These are phyloP conservation scores for Spodoptera litura DNA, from an alignment of 1,140 invertebrate species.

Conservation along the genomic window DNA sequence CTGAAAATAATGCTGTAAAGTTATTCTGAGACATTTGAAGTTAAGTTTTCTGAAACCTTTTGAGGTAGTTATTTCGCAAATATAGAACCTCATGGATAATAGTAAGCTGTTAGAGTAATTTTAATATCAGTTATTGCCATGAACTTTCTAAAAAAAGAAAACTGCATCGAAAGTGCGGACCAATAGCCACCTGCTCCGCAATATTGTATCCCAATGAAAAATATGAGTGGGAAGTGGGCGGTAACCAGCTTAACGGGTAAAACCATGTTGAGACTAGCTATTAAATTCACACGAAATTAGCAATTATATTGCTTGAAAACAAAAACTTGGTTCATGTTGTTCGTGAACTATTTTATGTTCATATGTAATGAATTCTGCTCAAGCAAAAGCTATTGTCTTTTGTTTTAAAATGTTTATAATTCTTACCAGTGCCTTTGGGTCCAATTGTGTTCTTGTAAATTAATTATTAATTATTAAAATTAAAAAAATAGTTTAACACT, in stretches of 20 bases:
- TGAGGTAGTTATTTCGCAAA: too few species aligned
- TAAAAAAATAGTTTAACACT: too few species aligned
- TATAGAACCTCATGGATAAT: too few species aligned
- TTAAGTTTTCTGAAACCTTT: too few species aligned
- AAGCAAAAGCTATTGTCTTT: not conserved
- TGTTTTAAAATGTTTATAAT: too few species aligned
- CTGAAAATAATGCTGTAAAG: too few species aligned
- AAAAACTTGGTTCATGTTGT: constrained; percentile 38
- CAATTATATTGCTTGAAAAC: constrained; percentile 62
- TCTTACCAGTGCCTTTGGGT: too few species aligned
- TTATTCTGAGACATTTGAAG: too few species aligned
- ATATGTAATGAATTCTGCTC: not conserved
- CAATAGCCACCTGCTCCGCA: constrained; percentile 57
- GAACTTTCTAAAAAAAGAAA: constrained; percentile 22
- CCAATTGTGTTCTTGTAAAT: too few species aligned
- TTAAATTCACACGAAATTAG: constrained; percentile 67
- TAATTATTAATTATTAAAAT: too few species aligned
- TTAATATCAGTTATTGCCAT: not conserved
- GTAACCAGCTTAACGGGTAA: constrained; percentile 60
- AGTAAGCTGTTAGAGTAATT: not conserved
- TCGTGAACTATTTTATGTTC: constrained; percentile 20
- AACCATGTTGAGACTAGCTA: constrained; percentile 58
- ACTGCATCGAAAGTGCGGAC: constrained; percentile 46
- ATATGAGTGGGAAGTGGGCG: constrained; percentile 66
- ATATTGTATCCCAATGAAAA: constrained; percentile 55